These are phyloP conservation scores for Stegana nigrithorax DNA, from an alignment of 2,888 invertebrate species.

Conservation along the genomic window DNA sequence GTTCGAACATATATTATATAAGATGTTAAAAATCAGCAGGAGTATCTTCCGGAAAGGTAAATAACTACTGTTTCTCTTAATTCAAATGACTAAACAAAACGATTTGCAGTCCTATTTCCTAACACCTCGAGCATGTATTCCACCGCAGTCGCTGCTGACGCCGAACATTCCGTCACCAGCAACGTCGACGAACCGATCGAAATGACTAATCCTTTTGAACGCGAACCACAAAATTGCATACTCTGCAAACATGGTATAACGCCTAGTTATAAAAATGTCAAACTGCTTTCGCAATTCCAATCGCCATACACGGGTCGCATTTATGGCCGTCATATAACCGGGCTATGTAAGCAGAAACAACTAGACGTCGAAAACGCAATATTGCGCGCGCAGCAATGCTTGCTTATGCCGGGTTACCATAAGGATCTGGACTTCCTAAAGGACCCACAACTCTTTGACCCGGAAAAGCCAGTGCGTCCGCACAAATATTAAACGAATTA, in stretches of 20 bases:
- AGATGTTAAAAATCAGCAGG: conserved; percentile 48
- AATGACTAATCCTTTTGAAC: conserved; percentile 84
- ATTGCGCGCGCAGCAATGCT: conserved; percentile 79
- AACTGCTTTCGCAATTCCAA: conserved; percentile 93
- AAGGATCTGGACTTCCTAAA: conserved; percentile 84
- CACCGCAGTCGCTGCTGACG: not conserved
- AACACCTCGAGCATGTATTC: conserved; percentile 29
- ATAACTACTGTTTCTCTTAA: too few species aligned
- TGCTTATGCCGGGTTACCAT: conserved; percentile 84
- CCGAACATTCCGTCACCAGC: too few species aligned
- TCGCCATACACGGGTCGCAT: conserved; percentile 94
- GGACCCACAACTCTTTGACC: conserved; percentile 93
- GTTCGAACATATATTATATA: not conserved
- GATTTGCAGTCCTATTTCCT: too few species aligned
- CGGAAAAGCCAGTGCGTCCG: conserved; percentile 83
- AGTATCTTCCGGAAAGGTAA: conserved; percentile 45
- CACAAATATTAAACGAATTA: conserved; percentile 77
- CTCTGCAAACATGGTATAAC: conserved; percentile 85
- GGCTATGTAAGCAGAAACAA: conserved; percentile 88
- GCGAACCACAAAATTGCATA: conserved; percentile 80
- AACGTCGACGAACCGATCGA: conserved; percentile 68
- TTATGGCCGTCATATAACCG: conserved; percentile 93
- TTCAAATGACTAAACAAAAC: too few species aligned
- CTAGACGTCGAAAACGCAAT: conserved; percentile 80
- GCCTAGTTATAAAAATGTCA: conserved; percentile 91